These are phyloP conservation scores for Hydrolagus affinis DNA, from an alignment of 2,113 vertebrate species.

Conservation along the genomic window DNA sequence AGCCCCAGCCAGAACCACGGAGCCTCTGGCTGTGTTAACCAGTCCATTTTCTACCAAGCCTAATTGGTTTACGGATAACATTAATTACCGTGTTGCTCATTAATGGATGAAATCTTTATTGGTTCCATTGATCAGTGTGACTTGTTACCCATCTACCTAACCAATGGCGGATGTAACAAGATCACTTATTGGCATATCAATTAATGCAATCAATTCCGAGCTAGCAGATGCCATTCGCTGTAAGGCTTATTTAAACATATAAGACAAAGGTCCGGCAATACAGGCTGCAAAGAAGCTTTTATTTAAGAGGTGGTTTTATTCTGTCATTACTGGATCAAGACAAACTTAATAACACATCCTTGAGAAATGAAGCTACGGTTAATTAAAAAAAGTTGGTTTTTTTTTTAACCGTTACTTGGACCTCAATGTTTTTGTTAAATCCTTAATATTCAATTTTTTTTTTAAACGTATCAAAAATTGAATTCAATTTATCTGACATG, in stretches of 20 bases:
- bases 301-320: not conserved
- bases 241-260: slow-evolving; percentile 28
- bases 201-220: slow-evolving; percentile 99
- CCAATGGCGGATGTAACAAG: slow-evolving; percentile 98
- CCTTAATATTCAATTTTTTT: not conserved
- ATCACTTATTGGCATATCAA: slow-evolving; percentile 99
- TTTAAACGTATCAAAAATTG: not conserved
- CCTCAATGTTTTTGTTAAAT: too few relatives aligned
- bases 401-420: too few relatives aligned
- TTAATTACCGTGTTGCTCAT: slow-evolving; percentile 99
- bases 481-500: not conserved
- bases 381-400: too few relatives aligned
- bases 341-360: not conserved
- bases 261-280: slow-evolving; percentile 9
- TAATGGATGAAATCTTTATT: slow-evolving; percentile 99
- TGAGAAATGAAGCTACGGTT: too few relatives aligned
- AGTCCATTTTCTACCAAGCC: slow-evolving; percentile 62
- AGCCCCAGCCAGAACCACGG: slow-evolving; percentile 19
- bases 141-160: slow-evolving; percentile 94
- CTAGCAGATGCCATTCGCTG: slow-evolving; percentile 77
- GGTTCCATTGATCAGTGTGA: slow-evolving; percentile 96
- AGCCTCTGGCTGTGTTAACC: slow-evolving; percentile 55
- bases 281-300: not conserved
- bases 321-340: not conserved
- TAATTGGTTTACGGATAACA: slow-evolving; percentile 98